Evolutionary conservation across 2,113 vertebrate genomes (phyloP).

Genomic region (Columbina picui): DNA sequence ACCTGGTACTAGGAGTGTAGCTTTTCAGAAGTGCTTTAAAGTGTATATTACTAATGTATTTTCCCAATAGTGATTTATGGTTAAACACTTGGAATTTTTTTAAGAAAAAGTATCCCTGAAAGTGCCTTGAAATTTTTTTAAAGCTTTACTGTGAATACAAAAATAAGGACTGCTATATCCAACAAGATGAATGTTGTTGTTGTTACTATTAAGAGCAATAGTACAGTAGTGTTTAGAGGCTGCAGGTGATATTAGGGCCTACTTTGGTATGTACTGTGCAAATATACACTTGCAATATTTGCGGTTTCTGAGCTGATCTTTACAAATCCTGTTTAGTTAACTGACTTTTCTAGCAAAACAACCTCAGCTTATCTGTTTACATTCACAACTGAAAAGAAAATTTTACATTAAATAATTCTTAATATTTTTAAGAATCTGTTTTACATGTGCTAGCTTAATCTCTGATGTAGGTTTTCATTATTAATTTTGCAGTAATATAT

Average conservation of each 20-base stretch:
- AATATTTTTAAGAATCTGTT: constrained; percentile 18
- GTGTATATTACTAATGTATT: constrained; percentile 65
- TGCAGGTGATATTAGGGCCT: constrained; percentile 46
- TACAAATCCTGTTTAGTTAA: constrained; percentile 34
- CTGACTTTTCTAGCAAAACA: not conserved
- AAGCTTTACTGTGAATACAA: constrained; percentile 45
- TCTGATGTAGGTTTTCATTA: constrained; percentile 15
- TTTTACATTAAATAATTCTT: constrained; percentile 7
- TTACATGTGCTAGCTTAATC: not conserved
- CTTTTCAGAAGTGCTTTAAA: constrained; percentile 72
- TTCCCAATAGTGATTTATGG: constrained; percentile 62
- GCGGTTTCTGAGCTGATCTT: constrained; percentile 45
- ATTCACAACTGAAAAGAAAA: not conserved
- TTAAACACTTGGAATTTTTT: constrained; percentile 54
- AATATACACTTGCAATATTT: constrained; percentile 46
- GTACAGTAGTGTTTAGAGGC: constrained; percentile 42
- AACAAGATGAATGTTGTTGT: constrained; percentile 54
- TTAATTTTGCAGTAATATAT: constrained; percentile 41
- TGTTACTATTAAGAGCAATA: constrained; percentile 58
- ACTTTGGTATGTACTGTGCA: constrained; percentile 42
- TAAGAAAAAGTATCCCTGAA: constrained; percentile 50
- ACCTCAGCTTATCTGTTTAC: not conserved
- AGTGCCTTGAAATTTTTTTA: constrained; percentile 43
- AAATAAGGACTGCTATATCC: constrained; percentile 39
- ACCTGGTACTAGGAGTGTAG: constrained; percentile 68